These are phyloP conservation scores for Dicrurus megarhynchus DNA, from an alignment of 2,113 vertebrate genomes.

Conservation along the genomic window DNA sequence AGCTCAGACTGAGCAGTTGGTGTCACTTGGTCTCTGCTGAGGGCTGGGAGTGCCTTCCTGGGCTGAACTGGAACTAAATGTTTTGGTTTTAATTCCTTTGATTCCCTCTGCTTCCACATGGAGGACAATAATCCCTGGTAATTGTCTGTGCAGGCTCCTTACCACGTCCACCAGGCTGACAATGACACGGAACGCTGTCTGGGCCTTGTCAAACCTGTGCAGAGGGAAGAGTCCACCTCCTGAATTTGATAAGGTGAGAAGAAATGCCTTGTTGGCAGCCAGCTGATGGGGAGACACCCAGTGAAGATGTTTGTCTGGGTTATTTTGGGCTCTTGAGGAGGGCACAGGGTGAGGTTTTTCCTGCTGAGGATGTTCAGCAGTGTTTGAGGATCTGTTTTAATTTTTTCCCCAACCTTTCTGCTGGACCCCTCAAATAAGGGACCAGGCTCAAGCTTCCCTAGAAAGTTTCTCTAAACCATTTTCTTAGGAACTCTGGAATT, in stretches of 20 bases:
- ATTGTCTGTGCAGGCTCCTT: constrained; percentile 81
- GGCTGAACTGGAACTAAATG: not conserved
- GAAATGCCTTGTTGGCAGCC: not conserved
- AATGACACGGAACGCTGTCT: constrained; percentile 98
- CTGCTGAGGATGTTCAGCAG: not conserved
- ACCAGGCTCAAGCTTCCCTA: not conserved
- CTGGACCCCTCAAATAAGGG: not conserved
- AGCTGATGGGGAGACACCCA: not conserved
- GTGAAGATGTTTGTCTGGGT: not conserved
- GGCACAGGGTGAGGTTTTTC: not conserved
- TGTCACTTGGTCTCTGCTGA: not conserved
- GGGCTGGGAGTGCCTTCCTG: not conserved
- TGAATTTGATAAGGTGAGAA: constrained; percentile 91
- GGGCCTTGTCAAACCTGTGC: constrained; percentile 97
- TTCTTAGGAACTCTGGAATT: not conserved
- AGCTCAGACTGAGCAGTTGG: not conserved
- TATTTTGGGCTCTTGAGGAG: not conserved
- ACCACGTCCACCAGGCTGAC: constrained; percentile 95
- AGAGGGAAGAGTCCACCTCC: constrained; percentile 96
- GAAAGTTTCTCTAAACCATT: not conserved
- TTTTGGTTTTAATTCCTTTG: not conserved
- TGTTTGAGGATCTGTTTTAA: not conserved
- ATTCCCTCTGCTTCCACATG: not conserved
- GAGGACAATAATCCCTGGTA: not conserved
- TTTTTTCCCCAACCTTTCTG: not conserved